These are phyloP conservation scores for Rhinoraja longicauda DNA, from an alignment of 2,797 vertebrate genomes.

Conservation along the genomic window DNA sequence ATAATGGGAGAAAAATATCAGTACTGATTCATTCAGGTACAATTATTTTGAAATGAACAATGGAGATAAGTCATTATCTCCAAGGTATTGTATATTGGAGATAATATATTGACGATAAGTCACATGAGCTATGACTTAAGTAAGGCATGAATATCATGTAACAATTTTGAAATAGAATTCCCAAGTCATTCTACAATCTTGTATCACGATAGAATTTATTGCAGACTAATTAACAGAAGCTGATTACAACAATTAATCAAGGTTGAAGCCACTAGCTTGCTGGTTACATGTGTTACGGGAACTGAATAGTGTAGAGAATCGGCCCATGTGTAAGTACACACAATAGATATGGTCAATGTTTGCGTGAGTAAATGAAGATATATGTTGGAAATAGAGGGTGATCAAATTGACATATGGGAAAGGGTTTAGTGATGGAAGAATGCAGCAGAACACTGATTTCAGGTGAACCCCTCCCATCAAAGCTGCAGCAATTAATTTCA, in stretches of 20 bases:
- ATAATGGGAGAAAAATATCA: background rate
- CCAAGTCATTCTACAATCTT: background rate
- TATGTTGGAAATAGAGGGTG: background rate
- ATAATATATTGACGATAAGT: background rate
- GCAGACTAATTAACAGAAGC: background rate
- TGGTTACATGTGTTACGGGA: background rate
- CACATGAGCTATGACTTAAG: background rate
- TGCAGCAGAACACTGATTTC: background rate
- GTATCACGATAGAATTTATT: background rate
- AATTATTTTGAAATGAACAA: background rate
- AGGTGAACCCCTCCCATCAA: background rate
- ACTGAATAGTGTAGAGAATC: background rate
- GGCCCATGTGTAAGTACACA: background rate
- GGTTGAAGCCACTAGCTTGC: too few relatives aligned
- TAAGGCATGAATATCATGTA: background rate
- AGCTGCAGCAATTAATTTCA: background rate
- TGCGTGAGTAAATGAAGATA: background rate
- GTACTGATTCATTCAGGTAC: background rate
- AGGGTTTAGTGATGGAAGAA: background rate
- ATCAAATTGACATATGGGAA: background rate
- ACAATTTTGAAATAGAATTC: background rate
- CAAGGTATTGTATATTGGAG: too few relatives aligned
- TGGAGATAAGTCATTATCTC: background rate
- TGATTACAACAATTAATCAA: background rate
- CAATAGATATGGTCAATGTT: background rate